Base-by-base conservation (phyloP, 2,888 invertebrate genomes). In the Pachliopta kotzebuea region DNA sequence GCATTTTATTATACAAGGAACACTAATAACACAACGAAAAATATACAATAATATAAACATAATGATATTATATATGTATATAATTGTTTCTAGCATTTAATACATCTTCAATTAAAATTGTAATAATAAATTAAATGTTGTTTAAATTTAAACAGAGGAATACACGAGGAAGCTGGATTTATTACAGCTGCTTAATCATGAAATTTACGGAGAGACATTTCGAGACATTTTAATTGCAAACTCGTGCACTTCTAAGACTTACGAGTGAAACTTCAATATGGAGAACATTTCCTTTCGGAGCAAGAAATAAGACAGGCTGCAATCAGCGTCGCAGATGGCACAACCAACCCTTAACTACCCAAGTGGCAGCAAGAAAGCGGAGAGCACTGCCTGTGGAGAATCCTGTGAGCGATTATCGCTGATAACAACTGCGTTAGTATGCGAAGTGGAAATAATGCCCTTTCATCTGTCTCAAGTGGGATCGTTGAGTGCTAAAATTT, bases 251-350 rank as follows among this genome's bases (percentile, higher is more conserved):
- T 49, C 21, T 18, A 31, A 37, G 21, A 37, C 20, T 56, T 23
- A 21, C 53, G 21, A 45, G 24, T 26, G 24, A n/a, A 42, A 42
- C 7, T 31, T 20, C 42, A 37, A n/a, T n/a, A n/a, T n/a, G 45
- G n/a, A 45, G 18, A 45, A 45, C 45, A 45, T n/a, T 45, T n/a
- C 45, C 45, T n/a, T 45, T 18, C 20, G n/a, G 9, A 37, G 26
- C 56, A 20, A 45, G 24, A 61, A 54, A 42, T 45, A 26, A 61
- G 45, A 73, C 69, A 72, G 74, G 72, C 74, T 60, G 69, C 70
- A 74, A 81, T 81, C 77, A 67, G 70, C 71, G 74, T 72, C 69
- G 70, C 70, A 70, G 71, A 76, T 74, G 74, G 70, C 67, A 70
- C 72, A 68, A 71, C 70, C 71, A 70, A 73, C 72, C 74, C 73